phyloP scores from a whole-genome alignment of 2,888 invertebrate genomes.

The Nomada goodeniana region DNA sequence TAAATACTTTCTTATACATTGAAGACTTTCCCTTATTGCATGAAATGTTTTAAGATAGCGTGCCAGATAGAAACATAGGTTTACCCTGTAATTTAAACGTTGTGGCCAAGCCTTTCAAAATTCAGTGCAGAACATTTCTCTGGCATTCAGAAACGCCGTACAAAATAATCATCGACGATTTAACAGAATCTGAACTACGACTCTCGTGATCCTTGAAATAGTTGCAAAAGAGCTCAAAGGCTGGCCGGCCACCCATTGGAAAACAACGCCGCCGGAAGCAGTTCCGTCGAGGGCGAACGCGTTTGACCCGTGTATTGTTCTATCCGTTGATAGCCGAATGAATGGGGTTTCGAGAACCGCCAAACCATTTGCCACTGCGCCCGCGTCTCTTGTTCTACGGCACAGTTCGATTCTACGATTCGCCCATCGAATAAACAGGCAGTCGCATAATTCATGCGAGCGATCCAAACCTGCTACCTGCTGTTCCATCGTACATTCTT shows the following conservation, averaged over 20 bases:
- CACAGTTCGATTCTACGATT: neutral
- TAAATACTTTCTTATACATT: too few species aligned
- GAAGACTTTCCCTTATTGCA: too few species aligned
- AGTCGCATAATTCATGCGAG: too few species aligned
- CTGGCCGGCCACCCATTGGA: neutral
- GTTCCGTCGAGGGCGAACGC: neutral
- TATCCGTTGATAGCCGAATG: slow-evolving; percentile 5
- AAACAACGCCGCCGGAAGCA: slow-evolving; percentile 8
- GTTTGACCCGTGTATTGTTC: slow-evolving; percentile 3
- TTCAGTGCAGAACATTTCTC: neutral
- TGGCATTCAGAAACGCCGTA: neutral
- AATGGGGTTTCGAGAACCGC: neutral
- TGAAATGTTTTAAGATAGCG: too few species aligned
- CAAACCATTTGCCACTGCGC: slow-evolving; percentile 5
- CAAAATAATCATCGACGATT: neutral
- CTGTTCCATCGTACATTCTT: too few species aligned
- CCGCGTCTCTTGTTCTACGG: neutral
- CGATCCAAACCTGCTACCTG: too few species aligned
- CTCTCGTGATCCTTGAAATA: neutral
- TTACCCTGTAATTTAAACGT: neutral
- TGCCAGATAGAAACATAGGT: too few species aligned
- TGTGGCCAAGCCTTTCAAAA: neutral
- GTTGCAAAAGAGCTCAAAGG: slow-evolving; percentile 8
- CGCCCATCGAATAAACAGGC: neutral
- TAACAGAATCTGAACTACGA: neutral